These are phyloP conservation scores for Monochamus alternatus DNA, from an alignment of 2,888 invertebrate genomes.

Conservation along the genomic window DNA sequence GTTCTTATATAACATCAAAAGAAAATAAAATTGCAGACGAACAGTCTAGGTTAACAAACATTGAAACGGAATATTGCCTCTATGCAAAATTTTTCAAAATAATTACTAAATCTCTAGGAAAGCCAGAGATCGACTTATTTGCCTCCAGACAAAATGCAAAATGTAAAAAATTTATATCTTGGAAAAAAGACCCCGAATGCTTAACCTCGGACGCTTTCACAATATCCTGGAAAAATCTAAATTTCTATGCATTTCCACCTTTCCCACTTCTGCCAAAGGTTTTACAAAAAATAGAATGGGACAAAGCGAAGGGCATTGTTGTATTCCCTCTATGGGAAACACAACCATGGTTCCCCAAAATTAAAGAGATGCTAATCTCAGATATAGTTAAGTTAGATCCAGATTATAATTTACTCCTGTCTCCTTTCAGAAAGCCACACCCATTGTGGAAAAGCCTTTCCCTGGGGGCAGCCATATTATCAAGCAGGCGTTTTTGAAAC, in stretches of 20 bases:
- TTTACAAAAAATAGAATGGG: background rate
- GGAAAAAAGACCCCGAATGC: background rate
- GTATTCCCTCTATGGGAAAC: background rate
- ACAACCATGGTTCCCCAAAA: constrained; percentile 3
- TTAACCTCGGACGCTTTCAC: background rate
- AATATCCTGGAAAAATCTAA: background rate
- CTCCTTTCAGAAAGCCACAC: background rate
- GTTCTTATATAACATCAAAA: constrained; percentile 2
- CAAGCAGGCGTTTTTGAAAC: background rate
- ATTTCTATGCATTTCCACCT: background rate
- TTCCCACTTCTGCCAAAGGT: background rate
- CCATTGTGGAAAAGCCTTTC: background rate
- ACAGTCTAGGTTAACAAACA: background rate
- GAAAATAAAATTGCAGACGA: background rate
- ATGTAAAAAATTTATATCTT: background rate
- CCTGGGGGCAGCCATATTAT: background rate
- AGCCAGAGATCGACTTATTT: background rate
- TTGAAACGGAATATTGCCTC: background rate
- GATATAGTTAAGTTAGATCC: background rate
- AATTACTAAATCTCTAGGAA: background rate
- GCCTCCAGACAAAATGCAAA: background rate
- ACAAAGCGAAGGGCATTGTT: background rate
- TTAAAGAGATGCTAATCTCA: background rate
- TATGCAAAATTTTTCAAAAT: background rate
- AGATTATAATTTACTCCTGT: background rate